Conservation (phyloP, 2,888 invertebrate species). For the Allolobophora icterica region DNA sequence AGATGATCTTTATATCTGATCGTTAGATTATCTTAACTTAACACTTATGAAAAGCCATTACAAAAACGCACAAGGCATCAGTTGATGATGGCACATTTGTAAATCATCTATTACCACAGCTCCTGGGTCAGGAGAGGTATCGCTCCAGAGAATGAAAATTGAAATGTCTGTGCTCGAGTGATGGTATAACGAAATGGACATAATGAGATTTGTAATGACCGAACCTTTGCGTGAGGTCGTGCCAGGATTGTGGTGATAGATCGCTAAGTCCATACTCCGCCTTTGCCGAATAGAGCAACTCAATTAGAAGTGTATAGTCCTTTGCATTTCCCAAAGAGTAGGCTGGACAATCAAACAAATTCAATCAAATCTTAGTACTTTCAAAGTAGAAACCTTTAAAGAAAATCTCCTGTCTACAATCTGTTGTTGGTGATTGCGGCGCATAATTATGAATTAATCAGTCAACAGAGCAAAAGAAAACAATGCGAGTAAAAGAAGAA, state of each 20-base stretch:
- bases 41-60: not conserved
- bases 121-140: not conserved
- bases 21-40: not conserved
- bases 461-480: not conserved
- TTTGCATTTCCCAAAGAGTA: not conserved
- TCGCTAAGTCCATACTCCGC: conserved; percentile 40
- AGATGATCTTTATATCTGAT: no score
- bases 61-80: not conserved
- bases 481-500: not conserved
- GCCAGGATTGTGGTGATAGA: conserved; percentile 40
- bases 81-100: not conserved
- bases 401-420: not conserved
- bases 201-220: not conserved
- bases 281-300: conserved; percentile 34
- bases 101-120: not conserved
- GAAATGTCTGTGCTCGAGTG: not conserved
- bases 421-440: not conserved
- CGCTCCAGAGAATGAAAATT: no score
- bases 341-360: not conserved
- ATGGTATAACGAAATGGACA: not conserved
- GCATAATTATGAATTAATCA: no score
- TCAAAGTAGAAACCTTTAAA: not conserved
- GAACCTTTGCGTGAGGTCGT: conserved; percentile 39
- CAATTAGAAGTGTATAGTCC: conserved; percentile 7
- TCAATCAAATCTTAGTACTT: not conserved